Evolutionary conservation across 2,113 vertebrate species (phyloP).

Genomic region (Sigmodon hispidus): DNA sequence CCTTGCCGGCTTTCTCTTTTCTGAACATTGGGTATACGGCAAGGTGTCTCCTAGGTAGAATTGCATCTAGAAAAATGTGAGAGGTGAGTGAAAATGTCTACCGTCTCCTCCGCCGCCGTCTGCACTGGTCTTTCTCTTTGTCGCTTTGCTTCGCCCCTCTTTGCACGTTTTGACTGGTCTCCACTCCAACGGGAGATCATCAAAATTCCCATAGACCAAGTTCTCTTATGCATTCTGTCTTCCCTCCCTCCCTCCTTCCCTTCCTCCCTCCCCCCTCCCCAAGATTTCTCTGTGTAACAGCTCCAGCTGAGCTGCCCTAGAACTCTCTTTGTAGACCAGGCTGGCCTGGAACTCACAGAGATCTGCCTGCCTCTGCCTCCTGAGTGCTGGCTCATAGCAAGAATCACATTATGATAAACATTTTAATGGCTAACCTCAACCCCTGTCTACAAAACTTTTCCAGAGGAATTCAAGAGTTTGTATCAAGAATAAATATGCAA

Average conservation of each 20-base stretch:
- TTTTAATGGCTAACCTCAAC: not conserved
- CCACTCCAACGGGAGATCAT: not conserved
- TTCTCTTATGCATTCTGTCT: too few species aligned
- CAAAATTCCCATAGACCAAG: slow-evolving; percentile 29
- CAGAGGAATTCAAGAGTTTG: not conserved
- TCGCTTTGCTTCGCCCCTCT: not conserved
- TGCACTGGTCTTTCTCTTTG: not conserved
- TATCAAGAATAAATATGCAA: slow-evolving; percentile 15
- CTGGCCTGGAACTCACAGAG: not conserved
- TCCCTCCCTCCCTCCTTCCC: too few species aligned
- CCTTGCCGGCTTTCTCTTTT: slow-evolving; percentile 52
- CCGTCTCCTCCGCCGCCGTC: not conserved
- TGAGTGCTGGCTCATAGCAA: not conserved
- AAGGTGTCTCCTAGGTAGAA: not conserved
- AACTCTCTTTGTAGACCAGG: not conserved
- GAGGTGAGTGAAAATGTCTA: not conserved
- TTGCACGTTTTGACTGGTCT: not conserved
- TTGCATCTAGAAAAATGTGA: not conserved
- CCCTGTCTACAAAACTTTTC: slow-evolving; percentile 16
- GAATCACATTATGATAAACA: not conserved
- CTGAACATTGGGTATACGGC: slow-evolving; percentile 27
- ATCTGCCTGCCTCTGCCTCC: not conserved
- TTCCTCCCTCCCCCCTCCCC: too few species aligned
- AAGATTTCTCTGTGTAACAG: not conserved
- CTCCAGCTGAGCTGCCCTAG: not conserved